These are phyloP conservation scores for Psammodynastes pulverulentus DNA, from an alignment of 2,113 vertebrate species.

Conservation along the genomic window DNA sequence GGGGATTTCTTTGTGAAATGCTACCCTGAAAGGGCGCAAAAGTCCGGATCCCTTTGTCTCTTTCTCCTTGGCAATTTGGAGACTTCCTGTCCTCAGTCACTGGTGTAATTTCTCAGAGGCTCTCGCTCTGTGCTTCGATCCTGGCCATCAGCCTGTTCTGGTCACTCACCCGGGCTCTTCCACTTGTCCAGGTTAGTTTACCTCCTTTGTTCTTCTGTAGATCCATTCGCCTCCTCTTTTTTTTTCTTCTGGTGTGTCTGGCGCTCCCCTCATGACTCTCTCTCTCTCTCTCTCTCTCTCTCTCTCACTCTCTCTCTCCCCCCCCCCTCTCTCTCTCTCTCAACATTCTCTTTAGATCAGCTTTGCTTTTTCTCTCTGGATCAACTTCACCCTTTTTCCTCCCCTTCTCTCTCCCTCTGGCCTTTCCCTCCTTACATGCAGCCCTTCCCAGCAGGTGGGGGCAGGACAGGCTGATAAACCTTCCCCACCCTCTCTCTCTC, in stretches of 20 bases:
- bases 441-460: no score
- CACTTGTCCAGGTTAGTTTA: not conserved
- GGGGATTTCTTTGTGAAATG: not conserved
- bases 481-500: not conserved
- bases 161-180: not conserved
- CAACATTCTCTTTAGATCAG: not conserved
- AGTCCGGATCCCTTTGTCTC: not conserved
- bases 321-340: no score
- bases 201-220: not conserved
- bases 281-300: no score
- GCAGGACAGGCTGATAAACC: no score
- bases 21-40: not conserved
- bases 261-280: no score
- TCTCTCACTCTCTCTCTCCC: no score
- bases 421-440: no score
- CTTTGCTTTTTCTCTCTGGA: not conserved
- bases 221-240: not conserved
- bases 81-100: not conserved
- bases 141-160: not conserved
- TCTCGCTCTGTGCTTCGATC: not conserved
- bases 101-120: not conserved
- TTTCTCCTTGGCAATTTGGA: not conserved
- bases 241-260: not conserved
- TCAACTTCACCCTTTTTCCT: not conserved
- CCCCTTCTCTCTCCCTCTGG: not conserved